Base-by-base conservation (phyloP, 2,888 invertebrate genomes). In the Mimumesa dahlbomi region DNA sequence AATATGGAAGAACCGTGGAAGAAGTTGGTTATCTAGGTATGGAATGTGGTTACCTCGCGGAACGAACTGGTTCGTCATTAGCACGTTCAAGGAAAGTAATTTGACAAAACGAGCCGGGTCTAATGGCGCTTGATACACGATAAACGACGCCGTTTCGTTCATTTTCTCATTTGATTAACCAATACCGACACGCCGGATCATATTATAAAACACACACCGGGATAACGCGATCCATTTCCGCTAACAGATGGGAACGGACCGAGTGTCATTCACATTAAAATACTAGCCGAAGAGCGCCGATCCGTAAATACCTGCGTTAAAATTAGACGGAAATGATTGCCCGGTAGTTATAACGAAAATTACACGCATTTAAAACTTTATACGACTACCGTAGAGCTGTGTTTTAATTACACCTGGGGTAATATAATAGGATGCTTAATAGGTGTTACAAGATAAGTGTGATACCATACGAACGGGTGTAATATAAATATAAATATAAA, bases 121-220 rank as follows among this genome's bases (percentile, higher is more conserved):
- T 72, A 69, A 75, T 77, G 71, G 68, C 59, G 57, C 19, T 59
- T 56, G 40, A 50, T 69, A 64, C 19, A 53, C 42, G 42, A 13
- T 21, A 6, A 82, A 79, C 67, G 64, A 76, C 61, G 61, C 68
- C 54, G 65, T 70, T 76, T 77, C 25, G 3, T 25, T 25, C 7
- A 5, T 25, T 25, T 25, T 25, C 25, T 62, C 69, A 61, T 77
- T 80, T 76, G 81, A 84, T 81, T 83, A 81, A 78, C 74, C 54
- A 66, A 50, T 64, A 42, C 43, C 4, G 19, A 19, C 48, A 62
- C 61, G 38, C 52, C 46, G 59, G 59, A 58, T n/a, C n/a, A n/a
- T 58, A 62, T 69, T 57, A 62, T 77, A 66, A 77, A 80, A 67
- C 57, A 59, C 42, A 67, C 57, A 59, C 42, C 40, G 61, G n/a